These are phyloP conservation scores for Macrotus californicus DNA, from an alignment of 2,113 vertebrate species.

Conservation along the genomic window DNA sequence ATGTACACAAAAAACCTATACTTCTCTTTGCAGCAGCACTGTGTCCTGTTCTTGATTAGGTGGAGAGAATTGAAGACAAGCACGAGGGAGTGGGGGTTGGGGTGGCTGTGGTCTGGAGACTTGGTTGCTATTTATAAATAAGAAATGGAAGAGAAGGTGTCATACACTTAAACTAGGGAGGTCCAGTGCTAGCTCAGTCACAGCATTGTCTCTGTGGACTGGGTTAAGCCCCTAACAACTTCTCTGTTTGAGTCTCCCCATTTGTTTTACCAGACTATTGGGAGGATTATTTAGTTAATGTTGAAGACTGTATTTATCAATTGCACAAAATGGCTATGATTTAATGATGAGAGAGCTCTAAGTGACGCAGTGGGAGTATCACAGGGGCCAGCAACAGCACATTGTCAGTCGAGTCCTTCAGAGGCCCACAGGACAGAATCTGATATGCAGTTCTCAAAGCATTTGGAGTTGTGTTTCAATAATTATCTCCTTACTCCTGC, in stretches of 20 bases:
- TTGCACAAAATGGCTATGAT: conserved; percentile 48
- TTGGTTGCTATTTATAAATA: conserved; percentile 34
- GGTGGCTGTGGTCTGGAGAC: conserved; percentile 20
- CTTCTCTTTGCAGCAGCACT: not conserved
- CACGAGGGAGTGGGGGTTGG: not conserved
- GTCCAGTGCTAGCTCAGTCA: conserved; percentile 47
- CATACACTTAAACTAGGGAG: conserved; percentile 54
- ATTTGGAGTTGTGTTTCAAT: conserved; percentile 62
- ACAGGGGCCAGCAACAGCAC: not conserved
- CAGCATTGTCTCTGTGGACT: conserved; percentile 35
- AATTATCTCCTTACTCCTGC: conserved; percentile 56
- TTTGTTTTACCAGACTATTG: conserved; percentile 68
- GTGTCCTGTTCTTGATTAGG: conserved; percentile 51
- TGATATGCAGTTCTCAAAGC: conserved; percentile 45
- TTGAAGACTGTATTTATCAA: conserved; percentile 69
- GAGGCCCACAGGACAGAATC: conserved; percentile 66
- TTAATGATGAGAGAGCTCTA: conserved; percentile 62
- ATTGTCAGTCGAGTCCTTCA: conserved; percentile 55
- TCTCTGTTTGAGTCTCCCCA: conserved; percentile 68
- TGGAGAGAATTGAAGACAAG: conserved; percentile 13
- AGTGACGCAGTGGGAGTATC: conserved; percentile 46
- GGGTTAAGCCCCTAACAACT: conserved; percentile 65
- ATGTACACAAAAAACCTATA: not conserved
- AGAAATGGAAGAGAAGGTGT: conserved; percentile 51
- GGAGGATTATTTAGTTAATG: conserved; percentile 71